A percentile compares a stretch with the other conserved stretches of the same genome.
These are phyloP conservation scores for Rosalia funebris DNA, from an alignment of 2,888 invertebrate genomes.

Conservation along the genomic window DNA sequence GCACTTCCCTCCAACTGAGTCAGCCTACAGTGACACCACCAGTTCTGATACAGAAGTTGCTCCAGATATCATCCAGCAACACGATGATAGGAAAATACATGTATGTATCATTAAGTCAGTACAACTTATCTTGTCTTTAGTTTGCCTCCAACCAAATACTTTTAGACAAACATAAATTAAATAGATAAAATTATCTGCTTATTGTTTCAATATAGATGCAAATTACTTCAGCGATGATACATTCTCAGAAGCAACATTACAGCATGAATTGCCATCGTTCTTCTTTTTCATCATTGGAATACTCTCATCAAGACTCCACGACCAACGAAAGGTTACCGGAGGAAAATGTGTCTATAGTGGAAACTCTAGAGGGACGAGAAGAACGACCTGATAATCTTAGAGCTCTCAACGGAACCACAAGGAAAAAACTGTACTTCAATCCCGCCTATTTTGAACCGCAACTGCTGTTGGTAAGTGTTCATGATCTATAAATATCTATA, in stretches of 20 bases:
- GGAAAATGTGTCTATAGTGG: constrained; percentile 86
- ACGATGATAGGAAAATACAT: constrained; percentile 58
- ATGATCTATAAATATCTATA: no score
- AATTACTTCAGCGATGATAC: constrained; percentile 78
- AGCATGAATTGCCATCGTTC: constrained; percentile 27
- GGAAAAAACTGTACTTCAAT: constrained; percentile 87
- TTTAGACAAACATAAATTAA: no score
- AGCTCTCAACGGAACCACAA: constrained; percentile 74
- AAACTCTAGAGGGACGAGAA: constrained; percentile 75
- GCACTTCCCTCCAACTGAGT: constrained; percentile 67
- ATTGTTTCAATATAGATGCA: constrained; percentile 66
- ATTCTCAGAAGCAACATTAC: constrained; percentile 64
- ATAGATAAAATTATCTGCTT: no score
- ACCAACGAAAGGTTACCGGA: constrained; percentile 80
- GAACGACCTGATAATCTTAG: constrained; percentile 74
- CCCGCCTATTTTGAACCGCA: constrained; percentile 93
- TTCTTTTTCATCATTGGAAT: constrained; percentile 47
- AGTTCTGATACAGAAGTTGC: constrained; percentile 74
- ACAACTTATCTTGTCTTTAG: no score
- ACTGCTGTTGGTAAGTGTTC: constrained; percentile 76
- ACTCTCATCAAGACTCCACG: constrained; percentile 66
- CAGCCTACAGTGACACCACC: constrained; percentile 69
- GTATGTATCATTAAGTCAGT: constrained; percentile 52
- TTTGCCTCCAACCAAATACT: no score
- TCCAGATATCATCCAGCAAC: constrained; percentile 62